Evolutionary conservation across 2,797 vertebrate species (phyloP).

Genomic region (Todus mexicanus): DNA sequence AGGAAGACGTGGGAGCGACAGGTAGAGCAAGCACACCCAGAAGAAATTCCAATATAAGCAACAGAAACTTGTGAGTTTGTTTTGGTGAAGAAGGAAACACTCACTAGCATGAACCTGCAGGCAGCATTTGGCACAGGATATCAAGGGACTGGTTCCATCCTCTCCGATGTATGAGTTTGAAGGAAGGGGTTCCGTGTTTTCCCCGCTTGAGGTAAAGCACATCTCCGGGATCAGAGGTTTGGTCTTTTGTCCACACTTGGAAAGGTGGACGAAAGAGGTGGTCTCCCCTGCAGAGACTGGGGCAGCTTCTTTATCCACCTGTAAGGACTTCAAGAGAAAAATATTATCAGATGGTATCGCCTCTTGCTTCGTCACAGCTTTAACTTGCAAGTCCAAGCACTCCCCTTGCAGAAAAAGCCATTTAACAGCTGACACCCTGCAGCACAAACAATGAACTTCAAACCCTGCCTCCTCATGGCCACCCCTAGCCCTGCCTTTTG

Average conservation of each 20-base stretch:
- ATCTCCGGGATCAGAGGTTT: slow-evolving; percentile 94
- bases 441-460: neutral
- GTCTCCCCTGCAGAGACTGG: neutral
- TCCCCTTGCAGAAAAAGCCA: neutral
- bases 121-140: slow-evolving; percentile 87
- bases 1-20: neutral
- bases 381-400: neutral
- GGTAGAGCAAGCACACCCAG: neutral
- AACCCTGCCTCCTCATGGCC: neutral
- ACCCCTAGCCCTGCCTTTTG: neutral
- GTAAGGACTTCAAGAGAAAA: slow-evolving; percentile 35
- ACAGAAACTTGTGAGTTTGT: neutral
- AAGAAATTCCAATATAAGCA: neutral
- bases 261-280: slow-evolving; percentile 29
- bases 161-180: slow-evolving; percentile 87
- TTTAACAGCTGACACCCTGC: neutral
- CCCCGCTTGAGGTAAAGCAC: slow-evolving; percentile 91
- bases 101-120: slow-evolving; percentile 97
- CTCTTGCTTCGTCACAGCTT: neutral
- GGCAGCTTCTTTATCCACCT: slow-evolving; percentile 68
- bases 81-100: slow-evolving; percentile 54
- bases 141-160: slow-evolving; percentile 89
- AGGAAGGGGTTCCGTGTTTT: slow-evolving; percentile 88
- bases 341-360: rapidly evolving
- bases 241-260: slow-evolving; percentile 79